Conservation (phyloP, 2,888 invertebrate species). For the Prionchulus punctatus region DNA sequence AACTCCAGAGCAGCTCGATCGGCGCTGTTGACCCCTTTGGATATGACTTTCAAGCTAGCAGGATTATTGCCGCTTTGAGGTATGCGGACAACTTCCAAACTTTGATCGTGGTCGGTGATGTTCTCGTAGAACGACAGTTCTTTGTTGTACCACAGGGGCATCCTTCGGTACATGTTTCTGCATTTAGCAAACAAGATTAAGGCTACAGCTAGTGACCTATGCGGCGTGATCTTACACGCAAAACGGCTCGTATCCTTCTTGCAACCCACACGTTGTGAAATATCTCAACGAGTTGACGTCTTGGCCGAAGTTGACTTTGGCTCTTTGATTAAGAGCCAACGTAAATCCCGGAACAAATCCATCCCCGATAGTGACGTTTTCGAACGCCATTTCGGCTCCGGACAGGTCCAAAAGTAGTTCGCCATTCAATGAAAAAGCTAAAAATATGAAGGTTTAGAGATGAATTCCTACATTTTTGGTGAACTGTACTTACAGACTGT, state of each 20-base stretch:
- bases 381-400: slow-evolving; percentile 95
- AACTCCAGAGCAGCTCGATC: slow-evolving; percentile 98
- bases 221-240: slow-evolving; percentile 99
- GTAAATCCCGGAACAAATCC: slow-evolving; percentile 77
- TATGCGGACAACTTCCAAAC: slow-evolving; percentile 18
- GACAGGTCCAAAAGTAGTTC: slow-evolving; percentile 91
- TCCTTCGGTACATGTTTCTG: slow-evolving; percentile 93
- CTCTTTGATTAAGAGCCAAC: slow-evolving; percentile 49
- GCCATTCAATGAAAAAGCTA: slow-evolving; percentile 95
- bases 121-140: slow-evolving; percentile 86
- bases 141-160: slow-evolving; percentile 97
- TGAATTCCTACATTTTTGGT: too few relatives aligned
- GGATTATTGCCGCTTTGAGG: slow-evolving; percentile 58
- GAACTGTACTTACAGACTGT: slow-evolving; percentile 94
- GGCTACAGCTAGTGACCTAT: too few relatives aligned
- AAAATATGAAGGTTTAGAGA: too few relatives aligned
- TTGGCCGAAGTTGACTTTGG: slow-evolving; percentile 85
- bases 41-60: slow-evolving; percentile 85
- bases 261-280: slow-evolving; percentile 93
- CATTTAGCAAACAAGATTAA: too few relatives aligned
- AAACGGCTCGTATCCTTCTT: slow-evolving; percentile 98
- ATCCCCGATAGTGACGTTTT: slow-evolving; percentile 51
- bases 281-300: slow-evolving; percentile 90
- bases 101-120: neutral
- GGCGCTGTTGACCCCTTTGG: slow-evolving; percentile 79